Base-by-base conservation (phyloP, 1,140 invertebrate species). In the Neuroterus valhalla region DNA sequence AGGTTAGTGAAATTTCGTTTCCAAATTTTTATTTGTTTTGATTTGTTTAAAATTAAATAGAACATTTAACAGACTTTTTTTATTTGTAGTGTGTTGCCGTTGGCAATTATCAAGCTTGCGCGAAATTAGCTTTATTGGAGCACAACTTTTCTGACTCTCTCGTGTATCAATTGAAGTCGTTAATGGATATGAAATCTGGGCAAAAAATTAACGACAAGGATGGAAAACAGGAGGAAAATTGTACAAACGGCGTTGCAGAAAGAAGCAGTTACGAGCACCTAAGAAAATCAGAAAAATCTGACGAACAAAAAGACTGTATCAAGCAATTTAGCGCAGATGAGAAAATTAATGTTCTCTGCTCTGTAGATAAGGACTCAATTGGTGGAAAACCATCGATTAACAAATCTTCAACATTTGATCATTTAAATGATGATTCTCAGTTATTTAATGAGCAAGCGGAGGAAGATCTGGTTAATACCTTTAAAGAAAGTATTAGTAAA, bases 41-140 rank as follows among this genome's bases (percentile, higher is more conserved):
- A n/a, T n/a, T n/a, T n/a, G n/a, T n/a, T n/a, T n/a, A n/a, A n/a
- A n/a, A n/a, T n/a, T n/a, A n/a, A n/a, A n/a, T 11, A 11, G 66
- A 76, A 31, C 71, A 69, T 17, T 23, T 17, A 21, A 46, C 26
- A 38, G 46, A 69, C 21, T 45, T 1, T 45, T 17, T 46, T 71
- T 67, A 44, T 68, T 75, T 74, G 0, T 48, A 87, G 83, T 87
- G 89, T 66, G 21, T 86, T 0, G 88, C 89, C 66, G 75, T 89
- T n/a, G 86, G 87, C 46, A 91, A 91, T 75, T 89, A 88, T 76
- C 90, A 91, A 82, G 90, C 90, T 2, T 88, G 89, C 10, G 86
- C 91, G 21, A 91, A 91, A 75, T 71, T 91, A 10, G 87, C 89
- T 23, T 76, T 88, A 46, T 77, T 91, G n/a, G 87, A 91, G 12